Evolutionary conservation across 1,140 invertebrate species (phyloP), one percentile per base, ranked within the genome.

Genomic region (Macrocentrus cingulum): DNA sequence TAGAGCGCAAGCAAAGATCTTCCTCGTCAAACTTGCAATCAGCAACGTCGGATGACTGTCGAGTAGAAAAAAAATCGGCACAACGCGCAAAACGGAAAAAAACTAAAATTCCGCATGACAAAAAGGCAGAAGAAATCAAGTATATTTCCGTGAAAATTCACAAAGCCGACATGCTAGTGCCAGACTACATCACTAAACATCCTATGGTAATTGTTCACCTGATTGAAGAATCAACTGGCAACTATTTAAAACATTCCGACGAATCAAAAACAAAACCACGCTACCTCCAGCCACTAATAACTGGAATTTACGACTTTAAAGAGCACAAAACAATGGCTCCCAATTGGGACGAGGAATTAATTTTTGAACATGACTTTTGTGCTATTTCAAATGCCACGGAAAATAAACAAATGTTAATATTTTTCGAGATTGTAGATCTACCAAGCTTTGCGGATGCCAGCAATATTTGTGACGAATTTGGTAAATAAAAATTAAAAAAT

Each of bases 291-390:
- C 72, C 76, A 2, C 61, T 75, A 22, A 69, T 77, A 16, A 77
- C 75, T 2, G 60, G 61, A 1, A 70, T 68, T 41, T 79, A 74
- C 49, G 74, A 77, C 34, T 76, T 77, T 20, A 73, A 65, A 32
- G 66, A 73, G 15, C 68, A 76, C 4, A 77, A 65, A 45, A 78
- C 76, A 3, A 74, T 81, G 54, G 61, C 71, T 19, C 86, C 86
- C 1, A 65, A 76, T 1, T 88, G 87, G 87, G 84, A 88, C 63
- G 86, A 88, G 64, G 73, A 85, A 46, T 61, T 88, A 0, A 67
- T 88, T 32, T 84, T 87, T 60, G 84, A 85, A 71, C 82, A 87
- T 64, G 79, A 84, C 49, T 83, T 81, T 46, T 67, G 81, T 20
- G 71, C 80, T 58, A 73, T 88, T 29, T 57, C 83, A 11, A 70